Conservation (phyloP, 2,113 vertebrate genomes). For the Tinamus guttatus region DNA sequence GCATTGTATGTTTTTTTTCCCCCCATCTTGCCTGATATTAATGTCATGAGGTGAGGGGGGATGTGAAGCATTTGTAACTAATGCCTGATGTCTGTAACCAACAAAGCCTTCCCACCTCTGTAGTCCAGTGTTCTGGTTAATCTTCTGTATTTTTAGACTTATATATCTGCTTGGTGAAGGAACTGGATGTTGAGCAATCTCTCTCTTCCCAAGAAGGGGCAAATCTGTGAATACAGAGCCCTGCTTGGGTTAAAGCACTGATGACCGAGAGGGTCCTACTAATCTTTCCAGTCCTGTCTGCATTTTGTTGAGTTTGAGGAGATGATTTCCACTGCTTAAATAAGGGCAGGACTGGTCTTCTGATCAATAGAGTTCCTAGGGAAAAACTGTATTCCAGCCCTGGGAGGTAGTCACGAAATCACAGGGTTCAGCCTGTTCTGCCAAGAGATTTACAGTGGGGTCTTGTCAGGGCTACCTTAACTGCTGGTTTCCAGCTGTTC, state of each 20-base stretch:
- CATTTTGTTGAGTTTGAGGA: background rate
- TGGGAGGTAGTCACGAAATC: background rate
- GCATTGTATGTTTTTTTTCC: background rate
- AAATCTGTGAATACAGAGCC: background rate
- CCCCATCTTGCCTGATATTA: background rate
- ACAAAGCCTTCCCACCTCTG: background rate
- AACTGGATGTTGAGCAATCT: background rate
- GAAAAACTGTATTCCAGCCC: background rate
- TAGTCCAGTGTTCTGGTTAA: accelerated
- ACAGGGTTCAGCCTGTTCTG: background rate
- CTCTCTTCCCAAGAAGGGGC: background rate
- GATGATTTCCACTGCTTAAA: background rate
- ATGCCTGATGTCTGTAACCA: background rate
- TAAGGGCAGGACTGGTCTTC: background rate
- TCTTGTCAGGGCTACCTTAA: background rate
- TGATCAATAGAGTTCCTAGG: background rate
- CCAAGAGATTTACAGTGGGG: background rate
- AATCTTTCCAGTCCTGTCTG: background rate
- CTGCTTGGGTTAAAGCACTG: background rate
- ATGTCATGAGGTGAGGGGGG: background rate
- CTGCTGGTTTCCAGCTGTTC: background rate
- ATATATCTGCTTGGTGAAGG: accelerated
- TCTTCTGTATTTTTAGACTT: background rate
- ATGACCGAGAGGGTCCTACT: background rate
- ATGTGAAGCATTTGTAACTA: background rate